Conservation (phyloP, 2,113 vertebrate genomes). For the Ursus arctos region DNA sequence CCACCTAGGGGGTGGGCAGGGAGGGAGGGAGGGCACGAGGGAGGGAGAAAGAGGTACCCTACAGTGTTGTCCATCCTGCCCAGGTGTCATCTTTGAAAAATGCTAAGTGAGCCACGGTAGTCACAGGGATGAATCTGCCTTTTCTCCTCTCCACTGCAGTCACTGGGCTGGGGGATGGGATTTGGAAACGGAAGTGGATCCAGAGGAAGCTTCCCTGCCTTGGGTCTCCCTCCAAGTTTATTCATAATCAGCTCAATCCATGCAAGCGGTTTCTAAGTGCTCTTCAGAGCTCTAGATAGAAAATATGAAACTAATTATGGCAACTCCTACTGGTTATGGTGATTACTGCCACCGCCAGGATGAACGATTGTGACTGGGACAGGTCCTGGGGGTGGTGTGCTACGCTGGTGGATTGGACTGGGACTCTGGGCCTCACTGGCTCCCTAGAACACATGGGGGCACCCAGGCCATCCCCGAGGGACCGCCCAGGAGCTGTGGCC, state of each 20-base stretch:
- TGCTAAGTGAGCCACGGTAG: neutral
- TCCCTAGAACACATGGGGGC: neutral
- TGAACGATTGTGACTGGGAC: slow-evolving; percentile 19
- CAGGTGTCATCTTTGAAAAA: slow-evolving; percentile 20
- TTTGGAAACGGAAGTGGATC: neutral
- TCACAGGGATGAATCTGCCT: neutral
- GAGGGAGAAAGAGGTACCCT: neutral
- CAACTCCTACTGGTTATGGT: slow-evolving; percentile 43
- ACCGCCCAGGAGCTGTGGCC: neutral
- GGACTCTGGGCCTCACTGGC: neutral
- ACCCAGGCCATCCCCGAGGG: neutral
- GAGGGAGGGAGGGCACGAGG: neutral
- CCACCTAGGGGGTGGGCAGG: neutral
- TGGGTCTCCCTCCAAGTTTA: slow-evolving; percentile 72
- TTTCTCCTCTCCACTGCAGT: neutral
- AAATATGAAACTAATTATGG: slow-evolving; percentile 50
- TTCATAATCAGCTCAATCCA: slow-evolving; percentile 72
- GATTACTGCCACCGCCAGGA: neutral
- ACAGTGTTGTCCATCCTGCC: neutral
- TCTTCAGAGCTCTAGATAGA: slow-evolving; percentile 71
- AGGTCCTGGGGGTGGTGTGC: neutral
- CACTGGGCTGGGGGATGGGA: neutral
- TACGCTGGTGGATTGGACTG: neutral
- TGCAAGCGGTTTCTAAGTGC: slow-evolving; percentile 51
- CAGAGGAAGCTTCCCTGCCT: slow-evolving; percentile 51